These are phyloP conservation scores for Drosophila persimilis DNA, from an alignment of 1,140 invertebrate genomes.

Conservation along the genomic window DNA sequence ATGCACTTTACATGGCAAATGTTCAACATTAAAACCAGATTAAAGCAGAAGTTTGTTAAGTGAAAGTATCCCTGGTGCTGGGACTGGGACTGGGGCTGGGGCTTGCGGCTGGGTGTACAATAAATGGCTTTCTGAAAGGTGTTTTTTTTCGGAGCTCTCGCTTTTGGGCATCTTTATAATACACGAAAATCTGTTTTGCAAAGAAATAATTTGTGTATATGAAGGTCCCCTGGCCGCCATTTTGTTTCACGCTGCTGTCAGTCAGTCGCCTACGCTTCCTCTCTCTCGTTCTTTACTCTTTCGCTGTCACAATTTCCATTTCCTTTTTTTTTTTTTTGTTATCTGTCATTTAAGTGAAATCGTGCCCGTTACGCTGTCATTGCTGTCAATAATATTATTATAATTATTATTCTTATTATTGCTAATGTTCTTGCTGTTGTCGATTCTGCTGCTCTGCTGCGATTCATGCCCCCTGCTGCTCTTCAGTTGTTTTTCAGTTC, in stretches of 20 bases:
- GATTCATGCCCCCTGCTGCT: not conserved
- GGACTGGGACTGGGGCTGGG: not conserved
- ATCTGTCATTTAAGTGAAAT: constrained; percentile 64
- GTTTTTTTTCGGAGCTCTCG: not conserved
- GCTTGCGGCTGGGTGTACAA: too few relatives aligned
- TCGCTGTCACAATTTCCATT: not conserved
- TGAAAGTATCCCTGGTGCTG: not conserved
- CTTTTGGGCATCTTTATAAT: constrained; percentile 6
- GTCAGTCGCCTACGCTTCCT: not conserved
- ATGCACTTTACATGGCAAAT: constrained; percentile 65
- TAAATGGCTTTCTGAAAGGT: constrained; percentile 21
- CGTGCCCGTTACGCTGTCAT: constrained; percentile 53
- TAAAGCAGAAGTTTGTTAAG: constrained; percentile 36
- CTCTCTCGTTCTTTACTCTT: not conserved
- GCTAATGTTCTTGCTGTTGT: not conserved
- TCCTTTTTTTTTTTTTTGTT: constrained; percentile 18
- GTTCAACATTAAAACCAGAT: constrained; percentile 68
- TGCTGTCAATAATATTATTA: constrained; percentile 44
- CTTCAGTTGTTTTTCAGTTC: constrained; percentile 29
- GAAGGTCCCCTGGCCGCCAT: constrained; percentile 11
- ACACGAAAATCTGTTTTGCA: constrained; percentile 10
- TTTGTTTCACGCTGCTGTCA: constrained; percentile 13
- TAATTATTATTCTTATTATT: constrained; percentile 22
- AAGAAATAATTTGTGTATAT: constrained; percentile 20
- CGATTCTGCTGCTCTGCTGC: not conserved